These are phyloP conservation scores for Acanthurus lineatus DNA, from an alignment of 2,797 vertebrate genomes.

Conservation along the genomic window DNA sequence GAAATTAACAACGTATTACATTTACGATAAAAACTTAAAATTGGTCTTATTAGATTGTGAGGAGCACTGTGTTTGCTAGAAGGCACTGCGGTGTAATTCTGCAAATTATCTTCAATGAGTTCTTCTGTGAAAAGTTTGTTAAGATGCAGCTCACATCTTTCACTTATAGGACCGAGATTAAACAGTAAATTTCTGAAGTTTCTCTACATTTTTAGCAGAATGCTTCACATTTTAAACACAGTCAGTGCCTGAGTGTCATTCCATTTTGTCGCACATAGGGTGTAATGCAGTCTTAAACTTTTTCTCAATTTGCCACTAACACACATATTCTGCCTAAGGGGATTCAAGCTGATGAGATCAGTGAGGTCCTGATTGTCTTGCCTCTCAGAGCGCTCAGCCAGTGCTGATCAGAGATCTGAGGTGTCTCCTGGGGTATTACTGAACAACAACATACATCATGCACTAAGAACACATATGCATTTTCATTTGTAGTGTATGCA, in stretches of 20 bases:
- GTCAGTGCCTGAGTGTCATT: neutral
- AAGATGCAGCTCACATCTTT: too few relatives aligned
- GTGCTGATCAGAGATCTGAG: slow-evolving; percentile 7
- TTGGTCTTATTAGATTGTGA: neutral
- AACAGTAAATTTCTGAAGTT: neutral
- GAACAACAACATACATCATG: neutral
- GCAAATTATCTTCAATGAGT: too few relatives aligned
- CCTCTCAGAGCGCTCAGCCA: neutral
- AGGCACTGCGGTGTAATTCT: neutral
- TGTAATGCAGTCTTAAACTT: neutral
- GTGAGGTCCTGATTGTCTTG: slow-evolving; percentile 5
- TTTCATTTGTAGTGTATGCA: slow-evolving; percentile 40
- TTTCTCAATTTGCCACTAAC: neutral
- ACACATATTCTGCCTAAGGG: neutral
- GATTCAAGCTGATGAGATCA: slow-evolving; percentile 2
- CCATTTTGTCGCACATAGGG: neutral
- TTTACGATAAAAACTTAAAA: neutral
- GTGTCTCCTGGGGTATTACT: slow-evolving; percentile 26
- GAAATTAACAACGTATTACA: neutral
- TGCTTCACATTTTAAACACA: neutral
- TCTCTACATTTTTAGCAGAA: neutral
- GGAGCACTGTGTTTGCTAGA: neutral
- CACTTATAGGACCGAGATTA: too few relatives aligned
- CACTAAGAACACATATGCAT: slow-evolving; percentile 39
- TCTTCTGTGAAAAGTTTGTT: too few relatives aligned